These are phyloP conservation scores for Willisornis vidua DNA, from an alignment of 2,113 vertebrate species.

Conservation along the genomic window DNA sequence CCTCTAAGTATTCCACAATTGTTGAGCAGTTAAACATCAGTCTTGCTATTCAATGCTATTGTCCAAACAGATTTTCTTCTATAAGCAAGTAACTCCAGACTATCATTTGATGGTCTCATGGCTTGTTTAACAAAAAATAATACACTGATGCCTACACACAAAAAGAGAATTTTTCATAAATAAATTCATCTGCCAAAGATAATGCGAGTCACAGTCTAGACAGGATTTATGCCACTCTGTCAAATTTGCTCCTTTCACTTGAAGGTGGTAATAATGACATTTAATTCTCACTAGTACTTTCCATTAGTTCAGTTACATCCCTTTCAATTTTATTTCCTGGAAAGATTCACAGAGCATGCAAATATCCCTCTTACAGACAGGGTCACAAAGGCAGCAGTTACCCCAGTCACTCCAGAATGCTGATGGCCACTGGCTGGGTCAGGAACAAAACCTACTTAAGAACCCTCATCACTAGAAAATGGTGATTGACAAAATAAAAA, in stretches of 20 bases:
- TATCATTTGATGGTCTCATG: not conserved
- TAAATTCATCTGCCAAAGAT: not conserved
- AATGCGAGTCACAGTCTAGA: not conserved
- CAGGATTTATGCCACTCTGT: not conserved
- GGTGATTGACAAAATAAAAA: not conserved
- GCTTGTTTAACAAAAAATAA: not conserved
- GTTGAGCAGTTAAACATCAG: not conserved
- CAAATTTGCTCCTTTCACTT: not conserved
- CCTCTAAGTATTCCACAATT: not conserved
- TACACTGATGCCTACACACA: not conserved
- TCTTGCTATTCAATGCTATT: not conserved
- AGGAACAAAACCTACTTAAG: not conserved
- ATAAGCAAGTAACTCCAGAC: not conserved
- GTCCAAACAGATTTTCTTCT: not conserved
- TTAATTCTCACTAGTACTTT: not conserved
- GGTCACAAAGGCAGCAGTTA: not conserved
- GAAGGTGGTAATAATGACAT: not conserved
- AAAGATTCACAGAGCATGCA: not conserved
- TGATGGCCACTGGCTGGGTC: not conserved
- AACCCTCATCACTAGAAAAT: not conserved
- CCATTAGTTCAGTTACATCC: not conserved
- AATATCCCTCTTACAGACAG: not conserved
- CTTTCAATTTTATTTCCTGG: not conserved
- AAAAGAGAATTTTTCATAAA: not conserved
- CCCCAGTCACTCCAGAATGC: not conserved